Base-by-base conservation (phyloP, 2,888 invertebrate species). In the Stenodera caucasica region DNA sequence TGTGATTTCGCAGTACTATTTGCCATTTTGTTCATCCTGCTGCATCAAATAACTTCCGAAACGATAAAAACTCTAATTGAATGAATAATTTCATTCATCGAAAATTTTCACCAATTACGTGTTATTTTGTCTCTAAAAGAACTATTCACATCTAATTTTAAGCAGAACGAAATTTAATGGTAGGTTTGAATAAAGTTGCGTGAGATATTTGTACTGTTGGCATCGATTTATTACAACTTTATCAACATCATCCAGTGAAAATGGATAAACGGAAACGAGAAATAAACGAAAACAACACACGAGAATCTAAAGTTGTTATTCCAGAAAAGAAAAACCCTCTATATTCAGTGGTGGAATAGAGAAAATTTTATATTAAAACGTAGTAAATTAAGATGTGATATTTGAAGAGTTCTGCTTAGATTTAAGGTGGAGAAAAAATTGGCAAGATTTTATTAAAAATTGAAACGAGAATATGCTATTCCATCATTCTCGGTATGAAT, bases 51-150 rank as follows among this genome's bases (percentile, higher is more conserved):
- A 15, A 18, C 18, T 9, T 40, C 18, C 18, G 57, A 58, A 67
- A 60, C 55, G 58, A 57, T 62, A 57, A 65, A 63, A 62, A 64
- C 57, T 57, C 40, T 61, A 61, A 58, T 57, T 53, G 53, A 53
- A 57, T 62, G 59, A 64, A 61, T 63, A 49, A 54, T 40, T 53
- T n/a, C n/a, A n/a, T n/a, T n/a, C n/a, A n/a, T n/a, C n/a, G n/a
- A n/a, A n/a, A n/a, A n/a, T n/a, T n/a, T n/a, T n/a, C n/a, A n/a
- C n/a, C n/a, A n/a, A n/a, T n/a, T n/a, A n/a, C n/a, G n/a, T n/a
- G n/a, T n/a, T n/a, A n/a, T n/a, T n/a, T n/a, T n/a, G n/a, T n/a
- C n/a, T n/a, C n/a, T n/a, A n/a, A n/a, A n/a, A n/a, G n/a, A n/a
- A n/a, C n/a, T n/a, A n/a, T n/a, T n/a, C n/a, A n/a, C n/a, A n/a